Evolutionary conservation across 1,140 invertebrate genomes (phyloP), one percentile per base, ranked within the genome.

Genomic region (Hylaeus volcanicus): DNA sequence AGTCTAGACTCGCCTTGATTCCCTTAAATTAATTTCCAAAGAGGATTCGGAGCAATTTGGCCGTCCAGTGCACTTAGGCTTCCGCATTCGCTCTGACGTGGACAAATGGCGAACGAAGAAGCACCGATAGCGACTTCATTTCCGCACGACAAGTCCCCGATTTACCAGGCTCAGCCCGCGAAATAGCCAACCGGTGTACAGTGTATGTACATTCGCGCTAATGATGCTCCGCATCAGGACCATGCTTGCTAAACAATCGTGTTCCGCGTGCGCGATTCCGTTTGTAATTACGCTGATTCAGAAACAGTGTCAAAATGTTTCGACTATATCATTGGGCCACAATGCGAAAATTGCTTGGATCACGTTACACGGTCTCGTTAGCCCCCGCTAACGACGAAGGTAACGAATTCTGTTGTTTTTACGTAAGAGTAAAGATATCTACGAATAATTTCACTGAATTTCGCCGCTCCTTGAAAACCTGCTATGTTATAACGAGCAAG

Each of bases 151-250:
- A 53, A 79, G 76, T 56, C 39, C 14, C 26, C 26, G 60, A 73
- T 73, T 71, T 71, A 79, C 48, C 55, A 69, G 8, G 37, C 11
- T 0, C 11, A 9, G 48, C n/a, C 43, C 70, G 53, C 63, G 55
- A 74, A 74, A 68, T 43, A 45, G 12, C 55, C 53, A 41, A 48
- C 63, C 51, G 8, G 55, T 11, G 51, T 51, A 51, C 51, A 9
- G 51, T 51, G 45, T 39, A 51, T 66, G 63, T 84, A 84, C 68
- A 72, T 6, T 60, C 69, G 53, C 48, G 74, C 84, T 86, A 86
- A 86, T 83, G 84, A 83, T 60, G 76, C 60, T 37, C 48, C 74
- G 76, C 85, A 83, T 86, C 81, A 85, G 78, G 75, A 43, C 14
- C 63, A 55, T 66, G 73, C 58, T 37, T n/a, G 70, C 73, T 74